Conservation (phyloP, 1,140 invertebrate genomes). For the Listronotus bonariensis region DNA sequence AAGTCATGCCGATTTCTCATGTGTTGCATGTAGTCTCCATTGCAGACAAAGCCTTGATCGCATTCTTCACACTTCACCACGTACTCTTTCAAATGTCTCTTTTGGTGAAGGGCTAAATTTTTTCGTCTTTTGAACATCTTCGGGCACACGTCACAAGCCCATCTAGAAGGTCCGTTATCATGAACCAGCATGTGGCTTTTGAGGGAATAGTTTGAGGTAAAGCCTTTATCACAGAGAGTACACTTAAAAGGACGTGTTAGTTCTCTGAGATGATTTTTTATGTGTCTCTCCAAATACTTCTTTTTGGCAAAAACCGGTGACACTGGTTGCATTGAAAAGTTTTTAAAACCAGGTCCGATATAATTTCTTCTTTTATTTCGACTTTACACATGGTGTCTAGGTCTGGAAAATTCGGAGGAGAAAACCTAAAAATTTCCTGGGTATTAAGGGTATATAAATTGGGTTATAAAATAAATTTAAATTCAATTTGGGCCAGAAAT, state of each 20-base stretch:
- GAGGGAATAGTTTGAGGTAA: conserved; percentile 43
- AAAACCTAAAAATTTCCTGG: no score
- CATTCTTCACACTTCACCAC: conserved; percentile 40
- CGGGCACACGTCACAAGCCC: conserved; percentile 4
- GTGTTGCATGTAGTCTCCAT: conserved; percentile 39
- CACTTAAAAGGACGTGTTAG: conserved; percentile 64
- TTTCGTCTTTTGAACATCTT: conserved; percentile 13
- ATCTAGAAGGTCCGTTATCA: conserved; percentile 1
- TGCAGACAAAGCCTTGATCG: conserved; percentile 42
- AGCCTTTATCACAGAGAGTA: conserved; percentile 57
- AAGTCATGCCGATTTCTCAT: conserved; percentile 27
- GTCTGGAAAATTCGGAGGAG: no score
- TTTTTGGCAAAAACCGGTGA: conserved; percentile 70
- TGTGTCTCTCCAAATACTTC: conserved; percentile 48
- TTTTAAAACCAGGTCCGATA: conserved; percentile 7
- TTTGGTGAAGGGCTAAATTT: conserved; percentile 59
- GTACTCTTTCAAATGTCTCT: conserved; percentile 63
- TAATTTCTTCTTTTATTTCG: not conserved
- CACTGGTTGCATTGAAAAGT: conserved; percentile 66
- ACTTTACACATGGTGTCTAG: conserved; percentile 1
- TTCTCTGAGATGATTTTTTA: conserved; percentile 75
- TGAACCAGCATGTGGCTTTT: conserved; percentile 52
- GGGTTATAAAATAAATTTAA: no score
- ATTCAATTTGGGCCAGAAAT: no score
- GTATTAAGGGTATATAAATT: no score